Evolutionary conservation across 2,797 vertebrate species (phyloP), one percentile per base, ranked within the genome.

Genomic region (Rhodeus uyekii): DNA sequence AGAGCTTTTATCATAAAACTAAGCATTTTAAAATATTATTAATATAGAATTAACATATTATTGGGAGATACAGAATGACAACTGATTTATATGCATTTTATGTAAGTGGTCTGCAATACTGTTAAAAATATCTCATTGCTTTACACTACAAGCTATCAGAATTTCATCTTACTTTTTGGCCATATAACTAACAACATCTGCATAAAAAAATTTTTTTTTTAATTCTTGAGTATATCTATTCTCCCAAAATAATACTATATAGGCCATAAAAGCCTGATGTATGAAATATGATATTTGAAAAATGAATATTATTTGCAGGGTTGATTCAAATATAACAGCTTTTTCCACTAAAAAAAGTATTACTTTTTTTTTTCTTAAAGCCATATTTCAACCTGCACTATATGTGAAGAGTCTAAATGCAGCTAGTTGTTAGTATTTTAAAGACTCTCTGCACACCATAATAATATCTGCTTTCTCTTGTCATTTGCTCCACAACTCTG

Each of bases 391-490:
- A 55, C 71, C 68, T 86, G 42, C 76, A 68, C 69, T 82, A 4
- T n/a, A 55, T 55, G 64, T 80, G 60, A 79, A 85, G 63, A 29
- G 69, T 80, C 87, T 86, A 83, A 88, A 88, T 87, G 90, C 86
- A 91, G 87, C 85, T 80, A 82, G 82, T 84, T 84, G 83, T 89
- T 89, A 64, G 86, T 64, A 76, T 89, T 89, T 89, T 86, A 85
- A 77, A 44, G 77, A 78, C 80, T 79, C 64, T 67, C 80, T 86
- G 80, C 72, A 76, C 88, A 85, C 83, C 80, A 65, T 83, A 86
- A 86, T 86, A 81, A 77, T 85, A 74, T 84, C 82, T 67, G 71
- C 82, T 79, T 73, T 85, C 58, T 84, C 86, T 76, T 82, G 79
- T 85, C 79, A 86, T 72, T 86, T 81, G 65, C 86, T 81, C 79